Evolutionary conservation across 2,888 invertebrate species (phyloP).

Genomic region (Diarsia brunnea): DNA sequence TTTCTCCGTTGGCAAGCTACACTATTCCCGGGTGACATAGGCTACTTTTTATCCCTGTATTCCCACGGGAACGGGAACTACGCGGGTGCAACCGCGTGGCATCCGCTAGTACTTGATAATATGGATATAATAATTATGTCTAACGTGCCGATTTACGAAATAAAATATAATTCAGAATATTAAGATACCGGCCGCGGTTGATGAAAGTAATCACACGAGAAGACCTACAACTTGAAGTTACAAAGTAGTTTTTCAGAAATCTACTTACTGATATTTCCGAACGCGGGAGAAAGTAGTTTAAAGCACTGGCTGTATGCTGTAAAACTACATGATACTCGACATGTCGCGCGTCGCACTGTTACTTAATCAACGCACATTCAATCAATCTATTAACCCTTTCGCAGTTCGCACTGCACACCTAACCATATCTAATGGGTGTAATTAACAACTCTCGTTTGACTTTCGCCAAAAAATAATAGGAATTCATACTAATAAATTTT

Average conservation of each 20-base stretch:
- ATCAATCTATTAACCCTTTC: slow-evolving; percentile 28
- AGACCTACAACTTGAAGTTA: neutral
- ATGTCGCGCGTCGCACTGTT: slow-evolving; percentile 16
- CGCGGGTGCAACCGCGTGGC: too few species aligned
- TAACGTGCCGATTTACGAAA: neutral
- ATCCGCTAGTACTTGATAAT: too few species aligned
- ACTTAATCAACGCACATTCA: slow-evolving; percentile 25
- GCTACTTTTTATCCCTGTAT: too few species aligned
- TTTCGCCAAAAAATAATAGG: slow-evolving; percentile 23
- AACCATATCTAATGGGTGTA: slow-evolving; percentile 2
- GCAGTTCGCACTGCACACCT: slow-evolving; percentile 25
- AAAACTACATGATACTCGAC: slow-evolving; percentile 14
- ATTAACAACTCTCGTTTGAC: too few species aligned
- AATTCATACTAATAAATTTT: slow-evolving; percentile 51
- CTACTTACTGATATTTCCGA: slow-evolving; percentile 10
- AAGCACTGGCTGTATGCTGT: neutral
- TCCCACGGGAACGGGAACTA: too few species aligned
- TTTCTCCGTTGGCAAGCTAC: too few species aligned
- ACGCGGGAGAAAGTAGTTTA: slow-evolving; percentile 24
- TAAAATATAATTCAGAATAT: neutral
- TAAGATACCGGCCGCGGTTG: neutral
- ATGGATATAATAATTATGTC: too few species aligned
- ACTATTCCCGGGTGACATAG: too few species aligned
- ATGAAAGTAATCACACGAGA: neutral
- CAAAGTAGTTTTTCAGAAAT: neutral